Percentiles rank a stretch among this genome's conserved stretches.
phyloP scores from a whole-genome alignment of 2,113 vertebrate genomes.

The Empidonax traillii region DNA sequence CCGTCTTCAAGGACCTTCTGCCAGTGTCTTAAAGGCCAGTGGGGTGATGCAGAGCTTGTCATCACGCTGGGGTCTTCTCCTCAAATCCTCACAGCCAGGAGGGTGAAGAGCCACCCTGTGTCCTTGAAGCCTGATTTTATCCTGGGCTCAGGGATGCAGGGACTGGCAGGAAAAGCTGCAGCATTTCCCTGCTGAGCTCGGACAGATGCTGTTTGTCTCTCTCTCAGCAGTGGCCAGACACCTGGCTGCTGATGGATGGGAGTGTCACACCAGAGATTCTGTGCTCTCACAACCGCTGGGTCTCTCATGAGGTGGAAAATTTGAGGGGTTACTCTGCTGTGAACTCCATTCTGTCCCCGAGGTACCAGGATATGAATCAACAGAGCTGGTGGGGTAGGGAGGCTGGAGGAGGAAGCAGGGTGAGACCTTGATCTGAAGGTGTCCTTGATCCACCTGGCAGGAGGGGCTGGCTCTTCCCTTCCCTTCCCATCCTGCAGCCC shows the following conservation, averaged over 20 bases:
- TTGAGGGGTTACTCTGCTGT: rapidly evolving
- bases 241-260: background rate
- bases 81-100: background rate
- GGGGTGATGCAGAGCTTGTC: background rate
- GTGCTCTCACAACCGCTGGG: background rate
- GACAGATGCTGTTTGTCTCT: conserved; percentile 2
- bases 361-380: background rate
- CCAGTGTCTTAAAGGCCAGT: background rate
- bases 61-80: background rate
- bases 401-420: background rate
- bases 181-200: background rate
- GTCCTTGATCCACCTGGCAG: background rate
- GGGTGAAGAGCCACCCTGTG: background rate
- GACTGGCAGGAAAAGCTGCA: background rate
- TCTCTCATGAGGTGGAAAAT: background rate
- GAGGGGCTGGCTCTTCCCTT: background rate
- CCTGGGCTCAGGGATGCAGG: background rate
- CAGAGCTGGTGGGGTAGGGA: background rate
- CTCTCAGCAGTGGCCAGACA: background rate
- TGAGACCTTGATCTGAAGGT: background rate
- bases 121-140: background rate
- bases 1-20: background rate
- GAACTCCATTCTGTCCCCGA: background rate
- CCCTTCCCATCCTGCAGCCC: background rate
- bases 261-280: background rate